These are phyloP conservation scores for Dyspetes luteomarginatus DNA, from an alignment of 2,888 invertebrate genomes.

Conservation along the genomic window DNA sequence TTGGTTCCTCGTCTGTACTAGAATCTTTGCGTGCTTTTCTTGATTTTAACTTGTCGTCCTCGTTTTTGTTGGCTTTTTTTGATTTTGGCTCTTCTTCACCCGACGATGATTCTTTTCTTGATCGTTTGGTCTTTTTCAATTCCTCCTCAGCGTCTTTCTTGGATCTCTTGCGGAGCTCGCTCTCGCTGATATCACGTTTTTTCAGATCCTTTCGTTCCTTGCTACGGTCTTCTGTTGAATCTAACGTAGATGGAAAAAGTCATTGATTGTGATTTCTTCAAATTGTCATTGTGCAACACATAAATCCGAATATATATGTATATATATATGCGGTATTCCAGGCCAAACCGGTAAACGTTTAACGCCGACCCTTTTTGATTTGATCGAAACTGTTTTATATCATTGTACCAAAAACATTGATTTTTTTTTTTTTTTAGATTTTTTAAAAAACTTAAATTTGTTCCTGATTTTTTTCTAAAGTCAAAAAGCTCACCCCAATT, in stretches of 20 bases:
- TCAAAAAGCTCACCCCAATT: too few relatives aligned
- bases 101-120: slow-evolving; percentile 79
- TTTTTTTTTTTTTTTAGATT: too few relatives aligned
- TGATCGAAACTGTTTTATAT: too few relatives aligned
- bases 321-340: too few relatives aligned
- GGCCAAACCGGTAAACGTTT: too few relatives aligned
- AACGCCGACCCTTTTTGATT: too few relatives aligned
- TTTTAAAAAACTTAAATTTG: too few relatives aligned
- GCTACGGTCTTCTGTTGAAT: slow-evolving; percentile 82
- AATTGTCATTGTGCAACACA: too few relatives aligned
- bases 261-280: background rate
- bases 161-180: slow-evolving; percentile 82
- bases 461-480: too few relatives aligned
- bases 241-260: slow-evolving; percentile 63
- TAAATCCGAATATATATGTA: too few relatives aligned
- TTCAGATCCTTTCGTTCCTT: slow-evolving; percentile 82
- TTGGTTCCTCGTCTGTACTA: slow-evolving; percentile 85
- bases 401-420: too few relatives aligned
- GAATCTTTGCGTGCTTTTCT: slow-evolving; percentile 69
- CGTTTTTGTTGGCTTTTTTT: slow-evolving; percentile 75
- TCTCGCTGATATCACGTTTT: slow-evolving; percentile 82
- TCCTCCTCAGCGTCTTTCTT: slow-evolving; percentile 84
- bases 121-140: slow-evolving; percentile 75
- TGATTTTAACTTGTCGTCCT: slow-evolving; percentile 83
- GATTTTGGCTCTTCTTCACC: slow-evolving; percentile 79